phyloP scores from a whole-genome alignment of 2,888 invertebrate species.

The Sericinus montela region DNA sequence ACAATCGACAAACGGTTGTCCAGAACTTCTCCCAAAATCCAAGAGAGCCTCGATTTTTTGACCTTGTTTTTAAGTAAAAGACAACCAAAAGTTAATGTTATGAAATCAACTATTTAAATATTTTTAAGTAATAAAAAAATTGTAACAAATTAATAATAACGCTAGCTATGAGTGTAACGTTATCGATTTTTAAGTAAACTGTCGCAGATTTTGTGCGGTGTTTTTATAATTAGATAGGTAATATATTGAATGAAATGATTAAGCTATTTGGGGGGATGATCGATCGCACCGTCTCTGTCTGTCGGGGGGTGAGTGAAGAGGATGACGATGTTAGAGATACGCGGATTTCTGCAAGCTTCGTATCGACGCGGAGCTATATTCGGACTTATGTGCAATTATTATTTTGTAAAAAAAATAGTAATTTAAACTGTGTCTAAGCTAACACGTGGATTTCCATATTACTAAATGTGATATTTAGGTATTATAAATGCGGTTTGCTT shows the following conservation, averaged over 20 bases:
- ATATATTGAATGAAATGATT: constrained; percentile 79
- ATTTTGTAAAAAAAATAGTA: constrained; percentile 78
- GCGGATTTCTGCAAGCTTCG: constrained; percentile 43
- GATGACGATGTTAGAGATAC: constrained; percentile 35
- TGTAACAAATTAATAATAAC: constrained; percentile 79
- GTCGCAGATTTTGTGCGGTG: constrained; percentile 78
- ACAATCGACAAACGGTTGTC: constrained; percentile 56
- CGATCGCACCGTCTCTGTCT: constrained; percentile 50
- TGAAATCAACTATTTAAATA: constrained; percentile 76
- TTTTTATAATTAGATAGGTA: constrained; percentile 81
- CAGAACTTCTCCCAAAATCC: constrained; percentile 59
- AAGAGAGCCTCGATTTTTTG: constrained; percentile 64
- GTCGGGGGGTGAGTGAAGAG: constrained; percentile 39
- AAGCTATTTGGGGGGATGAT: constrained; percentile 63
- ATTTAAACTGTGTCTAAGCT: constrained; percentile 75
- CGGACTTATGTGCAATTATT: constrained; percentile 80
- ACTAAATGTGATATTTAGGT: constrained; percentile 80
- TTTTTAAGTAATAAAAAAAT: constrained; percentile 72
- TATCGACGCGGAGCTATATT: constrained; percentile 51
- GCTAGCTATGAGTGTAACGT: constrained; percentile 79
- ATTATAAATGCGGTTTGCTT: constrained; percentile 72
- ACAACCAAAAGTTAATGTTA: constrained; percentile 79
- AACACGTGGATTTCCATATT: constrained; percentile 79
- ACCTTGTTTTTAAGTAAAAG: constrained; percentile 71
- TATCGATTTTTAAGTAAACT: constrained; percentile 76